Conservation (phyloP, 2,888 invertebrate species). For the Drosophila recens region DNA sequence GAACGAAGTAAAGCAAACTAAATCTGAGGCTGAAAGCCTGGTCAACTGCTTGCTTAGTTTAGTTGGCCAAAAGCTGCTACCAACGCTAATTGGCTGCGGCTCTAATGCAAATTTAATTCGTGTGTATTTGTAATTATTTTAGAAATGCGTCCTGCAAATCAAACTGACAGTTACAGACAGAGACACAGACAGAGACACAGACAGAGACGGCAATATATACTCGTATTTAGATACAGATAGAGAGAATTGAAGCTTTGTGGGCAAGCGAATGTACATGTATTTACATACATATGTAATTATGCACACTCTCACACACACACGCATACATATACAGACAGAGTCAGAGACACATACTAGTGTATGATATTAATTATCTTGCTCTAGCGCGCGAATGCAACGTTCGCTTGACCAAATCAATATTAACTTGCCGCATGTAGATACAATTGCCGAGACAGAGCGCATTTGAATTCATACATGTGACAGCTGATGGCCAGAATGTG, state of each 20-base stretch:
- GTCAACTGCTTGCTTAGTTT: conserved; percentile 24
- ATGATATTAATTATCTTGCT: conserved; percentile 67
- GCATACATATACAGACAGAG: conserved; percentile 11
- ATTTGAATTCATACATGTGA: conserved; percentile 31
- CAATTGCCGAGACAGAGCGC: conserved; percentile 41
- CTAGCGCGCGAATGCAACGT: conserved; percentile 58
- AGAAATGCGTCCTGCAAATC: conserved; percentile 75
- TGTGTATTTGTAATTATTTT: conserved; percentile 79
- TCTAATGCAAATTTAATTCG: conserved; percentile 80
- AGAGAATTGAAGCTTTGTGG: conserved; percentile 27
- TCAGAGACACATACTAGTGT: conserved; percentile 27
- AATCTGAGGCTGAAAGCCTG: conserved; percentile 20
- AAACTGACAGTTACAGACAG: conserved; percentile 52
- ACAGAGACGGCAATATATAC: not conserved
- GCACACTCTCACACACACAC: conserved; percentile 11
- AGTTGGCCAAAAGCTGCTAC: conserved; percentile 33
- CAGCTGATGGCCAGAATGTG: conserved; percentile 23
- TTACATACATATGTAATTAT: conserved; percentile 37
- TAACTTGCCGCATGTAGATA: conserved; percentile 57
- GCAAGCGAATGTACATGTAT: conserved; percentile 20
- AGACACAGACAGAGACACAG: not conserved
- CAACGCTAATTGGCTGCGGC: conserved; percentile 73
- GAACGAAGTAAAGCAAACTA: conserved; percentile 5
- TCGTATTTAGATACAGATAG: not conserved
- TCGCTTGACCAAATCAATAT: conserved; percentile 78